Evolutionary conservation across 2,797 vertebrate species (phyloP).

Genomic region (Spizella passerina): DNA sequence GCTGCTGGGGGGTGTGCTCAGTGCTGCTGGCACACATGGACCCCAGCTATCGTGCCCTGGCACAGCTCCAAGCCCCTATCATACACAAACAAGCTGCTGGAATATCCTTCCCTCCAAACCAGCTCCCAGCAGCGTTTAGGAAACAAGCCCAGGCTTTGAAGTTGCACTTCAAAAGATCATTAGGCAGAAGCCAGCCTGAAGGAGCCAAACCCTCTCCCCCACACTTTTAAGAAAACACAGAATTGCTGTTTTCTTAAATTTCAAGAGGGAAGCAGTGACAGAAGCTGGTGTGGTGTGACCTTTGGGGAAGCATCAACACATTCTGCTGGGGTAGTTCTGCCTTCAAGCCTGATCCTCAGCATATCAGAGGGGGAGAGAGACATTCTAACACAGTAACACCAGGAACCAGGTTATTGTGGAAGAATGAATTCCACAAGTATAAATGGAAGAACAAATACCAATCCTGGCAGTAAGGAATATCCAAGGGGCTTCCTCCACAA

Average conservation of each 20-base stretch:
- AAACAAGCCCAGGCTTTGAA: conserved; percentile 34
- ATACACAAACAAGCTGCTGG: background rate
- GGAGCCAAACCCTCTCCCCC: background rate
- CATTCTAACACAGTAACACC: background rate
- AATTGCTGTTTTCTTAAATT: background rate
- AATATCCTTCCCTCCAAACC: background rate
- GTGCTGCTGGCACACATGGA: background rate
- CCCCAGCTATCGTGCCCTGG: background rate
- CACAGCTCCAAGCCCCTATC: background rate
- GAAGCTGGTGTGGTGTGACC: background rate
- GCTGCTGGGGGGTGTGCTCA: fast-evolving
- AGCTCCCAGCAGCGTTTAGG: background rate
- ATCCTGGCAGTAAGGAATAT: background rate
- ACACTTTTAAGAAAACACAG: background rate
- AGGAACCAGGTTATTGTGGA: background rate
- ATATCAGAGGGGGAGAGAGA: background rate
- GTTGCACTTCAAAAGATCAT: conserved; percentile 1
- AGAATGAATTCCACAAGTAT: background rate
- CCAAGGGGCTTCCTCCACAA: background rate
- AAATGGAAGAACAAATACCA: background rate
- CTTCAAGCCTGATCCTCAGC: background rate
- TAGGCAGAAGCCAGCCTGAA: background rate
- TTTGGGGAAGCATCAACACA: background rate
- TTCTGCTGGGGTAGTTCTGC: background rate
- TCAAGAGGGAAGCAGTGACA: background rate